Conservation (phyloP, 2,888 invertebrate genomes). For the Drosophila yooni region DNA sequence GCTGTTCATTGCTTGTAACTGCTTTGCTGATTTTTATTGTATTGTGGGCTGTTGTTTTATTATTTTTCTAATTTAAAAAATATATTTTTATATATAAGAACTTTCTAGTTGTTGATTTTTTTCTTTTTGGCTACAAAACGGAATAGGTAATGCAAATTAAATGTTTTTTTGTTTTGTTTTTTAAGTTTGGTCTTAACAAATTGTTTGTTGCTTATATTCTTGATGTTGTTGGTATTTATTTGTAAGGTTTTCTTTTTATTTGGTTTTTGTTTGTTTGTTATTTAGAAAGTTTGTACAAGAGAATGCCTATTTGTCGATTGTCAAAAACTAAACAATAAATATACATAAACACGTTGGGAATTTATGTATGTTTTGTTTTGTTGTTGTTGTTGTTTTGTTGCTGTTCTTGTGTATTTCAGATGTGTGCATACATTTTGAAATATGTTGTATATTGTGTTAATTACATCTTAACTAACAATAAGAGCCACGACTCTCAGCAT, state of each 20-base stretch:
- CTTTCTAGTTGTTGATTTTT: constrained; percentile 2
- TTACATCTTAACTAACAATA: constrained; percentile 71
- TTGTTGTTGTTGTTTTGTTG: constrained; percentile 34
- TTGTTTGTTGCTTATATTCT: constrained; percentile 38
- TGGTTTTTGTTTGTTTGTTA: constrained; percentile 36
- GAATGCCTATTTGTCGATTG: constrained; percentile 86
- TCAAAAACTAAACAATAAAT: constrained; percentile 85
- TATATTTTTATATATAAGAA: constrained; percentile 16
- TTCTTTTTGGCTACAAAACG: constrained; percentile 12
- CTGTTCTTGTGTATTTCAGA: constrained; percentile 37
- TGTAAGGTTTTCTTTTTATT: constrained; percentile 34
- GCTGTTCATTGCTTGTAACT: constrained; percentile 41
- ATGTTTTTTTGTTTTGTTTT: constrained; percentile 6
- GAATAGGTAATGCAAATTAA: constrained; percentile 42
- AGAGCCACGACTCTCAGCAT: constrained; percentile 28
- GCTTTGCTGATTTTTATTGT: constrained; percentile 26
- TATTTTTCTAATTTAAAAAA: constrained; percentile 28
- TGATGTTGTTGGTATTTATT: constrained; percentile 37
- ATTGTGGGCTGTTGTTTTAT: constrained; percentile 24
- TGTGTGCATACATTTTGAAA: constrained; percentile 21
- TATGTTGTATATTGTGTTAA: constrained; percentile 31
- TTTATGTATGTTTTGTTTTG: constrained; percentile 52
- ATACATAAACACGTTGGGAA: constrained; percentile 57
- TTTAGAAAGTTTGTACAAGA: constrained; percentile 83
- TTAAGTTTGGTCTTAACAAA: constrained; percentile 56